phyloP scores from a whole-genome alignment of 2,888 invertebrate genomes.

The Ptilodon capucinus region DNA sequence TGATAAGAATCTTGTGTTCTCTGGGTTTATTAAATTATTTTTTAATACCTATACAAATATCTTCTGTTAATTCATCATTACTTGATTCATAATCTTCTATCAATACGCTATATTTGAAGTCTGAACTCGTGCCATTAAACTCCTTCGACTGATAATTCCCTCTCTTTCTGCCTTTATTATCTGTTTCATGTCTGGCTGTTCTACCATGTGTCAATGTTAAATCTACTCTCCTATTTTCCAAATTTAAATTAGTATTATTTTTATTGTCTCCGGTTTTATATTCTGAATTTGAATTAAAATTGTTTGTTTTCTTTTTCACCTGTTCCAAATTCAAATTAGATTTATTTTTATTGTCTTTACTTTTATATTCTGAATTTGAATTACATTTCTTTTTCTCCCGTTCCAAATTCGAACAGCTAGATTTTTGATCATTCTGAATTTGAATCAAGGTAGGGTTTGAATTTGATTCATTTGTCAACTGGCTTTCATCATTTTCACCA shows the following conservation, averaged over 20 bases:
- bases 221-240: neutral
- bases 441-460: neutral
- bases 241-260: neutral
- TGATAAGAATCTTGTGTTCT: no score
- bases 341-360: no score
- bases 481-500: neutral
- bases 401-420: neutral
- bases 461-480: neutral
- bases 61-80: slow-evolving; percentile 11
- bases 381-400: neutral
- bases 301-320: neutral
- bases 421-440: neutral
- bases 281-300: neutral
- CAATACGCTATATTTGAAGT: neutral
- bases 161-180: neutral
- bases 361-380: no score
- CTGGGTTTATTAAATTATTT: no score
- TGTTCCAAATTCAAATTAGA: neutral
- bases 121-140: neutral
- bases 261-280: no score
- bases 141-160: neutral
- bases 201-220: neutral
- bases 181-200: neutral
- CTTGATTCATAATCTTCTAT: slow-evolving; percentile 32
- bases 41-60: neutral